Percentiles rank a stretch among this genome's conserved stretches.
These are phyloP conservation scores for Holocentrus rufus DNA, from an alignment of 2,797 vertebrate genomes.

Conservation along the genomic window DNA sequence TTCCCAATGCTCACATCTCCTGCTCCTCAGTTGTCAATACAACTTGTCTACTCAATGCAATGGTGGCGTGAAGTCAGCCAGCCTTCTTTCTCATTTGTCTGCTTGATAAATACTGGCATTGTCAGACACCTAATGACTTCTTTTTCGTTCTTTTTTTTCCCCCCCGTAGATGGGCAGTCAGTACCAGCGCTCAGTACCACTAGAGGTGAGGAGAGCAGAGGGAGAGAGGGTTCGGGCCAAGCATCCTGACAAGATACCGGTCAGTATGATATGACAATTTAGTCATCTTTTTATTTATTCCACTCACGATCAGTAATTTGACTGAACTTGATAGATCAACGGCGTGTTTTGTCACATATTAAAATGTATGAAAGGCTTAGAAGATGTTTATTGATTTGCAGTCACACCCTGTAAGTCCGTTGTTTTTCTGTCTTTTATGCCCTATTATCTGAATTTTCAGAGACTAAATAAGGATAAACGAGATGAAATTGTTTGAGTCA, in stretches of 20 bases:
- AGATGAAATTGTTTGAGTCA: too few species aligned
- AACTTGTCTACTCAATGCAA: constrained; percentile 38
- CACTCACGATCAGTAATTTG: too few species aligned
- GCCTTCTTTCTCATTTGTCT: constrained; percentile 47
- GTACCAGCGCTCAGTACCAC: constrained; percentile 82
- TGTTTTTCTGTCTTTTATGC: too few species aligned
- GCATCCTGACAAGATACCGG: constrained; percentile 87
- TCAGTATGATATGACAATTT: constrained; percentile 66
- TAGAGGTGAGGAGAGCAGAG: constrained; percentile 84
- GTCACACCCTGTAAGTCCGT: neutral
- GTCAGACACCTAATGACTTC: constrained; percentile 43
- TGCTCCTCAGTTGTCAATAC: constrained; percentile 13
- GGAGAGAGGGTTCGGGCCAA: constrained; percentile 84
- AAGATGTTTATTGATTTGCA: neutral
- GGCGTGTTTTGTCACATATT: neutral
- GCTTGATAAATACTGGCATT: constrained; percentile 50
- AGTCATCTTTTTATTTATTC: neutral
- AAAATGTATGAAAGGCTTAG: neutral
- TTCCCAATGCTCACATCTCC: constrained; percentile 19
- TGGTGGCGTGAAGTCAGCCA: constrained; percentile 48
- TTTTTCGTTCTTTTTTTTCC: constrained; percentile 32
- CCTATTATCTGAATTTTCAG: neutral
- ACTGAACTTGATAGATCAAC: neutral
- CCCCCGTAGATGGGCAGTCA: constrained; percentile 81
- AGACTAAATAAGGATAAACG: neutral